Percentiles rank a stretch among this genome's conserved stretches.
Evolutionary conservation across 2,113 vertebrate genomes (phyloP).

Genomic region (Eolophus roseicapilla): DNA sequence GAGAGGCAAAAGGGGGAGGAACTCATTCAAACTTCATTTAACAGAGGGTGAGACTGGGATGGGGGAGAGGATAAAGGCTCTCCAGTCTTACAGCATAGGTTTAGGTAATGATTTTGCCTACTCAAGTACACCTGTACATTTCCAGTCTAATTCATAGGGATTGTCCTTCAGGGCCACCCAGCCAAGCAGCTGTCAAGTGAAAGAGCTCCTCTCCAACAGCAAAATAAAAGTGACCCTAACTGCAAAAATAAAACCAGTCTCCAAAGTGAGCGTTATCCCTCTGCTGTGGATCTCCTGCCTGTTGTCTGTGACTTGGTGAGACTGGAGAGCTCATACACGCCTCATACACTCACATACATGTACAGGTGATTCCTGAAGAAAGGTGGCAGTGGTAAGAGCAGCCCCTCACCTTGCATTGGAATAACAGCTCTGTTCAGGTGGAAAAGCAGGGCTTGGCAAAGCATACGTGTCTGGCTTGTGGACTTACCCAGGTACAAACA

Average conservation of each 20-base stretch:
- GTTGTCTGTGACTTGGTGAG: not conserved
- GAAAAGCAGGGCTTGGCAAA: not conserved
- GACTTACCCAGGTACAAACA: not conserved
- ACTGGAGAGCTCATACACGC: not conserved
- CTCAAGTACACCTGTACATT: conserved; percentile 10
- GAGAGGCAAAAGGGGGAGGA: not conserved
- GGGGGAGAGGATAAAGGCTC: not conserved
- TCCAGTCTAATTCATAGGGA: conserved; percentile 10
- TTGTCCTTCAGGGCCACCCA: not conserved
- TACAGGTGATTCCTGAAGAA: not conserved
- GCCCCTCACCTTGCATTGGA: not conserved
- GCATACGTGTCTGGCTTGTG: not conserved
- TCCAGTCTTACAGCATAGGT: not conserved
- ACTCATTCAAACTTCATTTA: conserved; percentile 1
- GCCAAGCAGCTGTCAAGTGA: not conserved
- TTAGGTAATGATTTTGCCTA: not conserved
- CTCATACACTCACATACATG: not conserved
- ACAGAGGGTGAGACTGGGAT: not conserved
- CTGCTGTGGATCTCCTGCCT: not conserved
- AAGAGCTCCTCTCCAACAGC: not conserved
- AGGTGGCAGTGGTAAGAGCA: not conserved
- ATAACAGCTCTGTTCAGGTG: not conserved
- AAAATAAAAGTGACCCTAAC: not conserved
- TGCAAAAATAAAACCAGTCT: not conserved
- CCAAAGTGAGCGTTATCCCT: not conserved